Base-by-base conservation (phyloP, 2,888 invertebrate genomes). In the Geophilus truncorum region DNA sequence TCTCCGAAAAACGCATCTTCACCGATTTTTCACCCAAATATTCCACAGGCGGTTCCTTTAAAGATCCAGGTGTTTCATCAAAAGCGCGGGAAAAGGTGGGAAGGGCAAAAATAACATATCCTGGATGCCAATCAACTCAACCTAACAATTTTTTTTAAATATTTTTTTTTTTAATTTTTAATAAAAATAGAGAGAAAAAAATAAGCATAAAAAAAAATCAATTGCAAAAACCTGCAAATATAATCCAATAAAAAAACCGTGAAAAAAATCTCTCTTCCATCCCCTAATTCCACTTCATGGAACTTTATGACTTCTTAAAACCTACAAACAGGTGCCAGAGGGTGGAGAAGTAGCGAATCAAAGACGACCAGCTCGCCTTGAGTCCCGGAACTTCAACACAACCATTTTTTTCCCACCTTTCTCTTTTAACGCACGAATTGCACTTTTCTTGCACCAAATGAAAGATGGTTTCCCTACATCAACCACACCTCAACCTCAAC, bases 1-100 rank as follows among this genome's bases (percentile, higher is more conserved):
- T 51, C 51, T 18, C 21, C 51, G 51, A 51, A 51, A 40, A 51
- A 51, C 51, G 28, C 25, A 28, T 70, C 15, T 70, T 28, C 70
- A 10, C 23, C n/a, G n/a, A 25, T 15, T 70, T 28, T 28, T 70
- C 70, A 23, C 70, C 28, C 70, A 70, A 70, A 70, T 6, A 70
- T 25, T 70, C 70, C 0, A 70, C 9, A 70, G 70, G 70, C 70
- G 70, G 70, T 70, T 70, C n/a, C 28, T 70, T 70, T 28, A 23
- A 28, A 70, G 70, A 70, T 25, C 70, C 70, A 70, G 70, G 70
- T 70, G 70, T 70, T 70, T 70, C 70, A 70, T 70, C 70, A 70
- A 70, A 70, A 70, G 70, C 70, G 70, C 70, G 70, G 70, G 70
- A 70, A 70, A 70, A 70, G 70, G 70, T 70, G 70, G 70, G 70